Conservation (phyloP, 2,113 vertebrate genomes). For the Lethenteron camtschaticum region DNA sequence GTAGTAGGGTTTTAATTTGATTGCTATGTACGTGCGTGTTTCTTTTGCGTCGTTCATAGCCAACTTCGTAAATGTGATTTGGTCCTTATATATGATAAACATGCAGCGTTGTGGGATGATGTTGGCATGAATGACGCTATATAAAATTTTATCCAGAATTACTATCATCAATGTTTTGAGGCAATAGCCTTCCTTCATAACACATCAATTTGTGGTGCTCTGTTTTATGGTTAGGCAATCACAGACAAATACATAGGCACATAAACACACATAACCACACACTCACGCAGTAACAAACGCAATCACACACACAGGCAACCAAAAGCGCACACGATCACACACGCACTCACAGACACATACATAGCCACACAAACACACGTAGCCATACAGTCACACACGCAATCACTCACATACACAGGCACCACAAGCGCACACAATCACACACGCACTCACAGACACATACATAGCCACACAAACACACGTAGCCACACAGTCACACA, state of each 20-base stretch:
- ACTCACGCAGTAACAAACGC: background rate
- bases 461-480: background rate
- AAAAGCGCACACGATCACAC: background rate
- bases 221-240: background rate
- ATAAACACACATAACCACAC: background rate
- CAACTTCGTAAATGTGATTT: too few relatives aligned
- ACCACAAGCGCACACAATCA: background rate
- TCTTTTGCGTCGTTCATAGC: too few relatives aligned
- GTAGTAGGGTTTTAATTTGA: too few relatives aligned
- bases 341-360: background rate
- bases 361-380: background rate
- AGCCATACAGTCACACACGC: background rate
- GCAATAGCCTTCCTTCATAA: too few relatives aligned
- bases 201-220: background rate
- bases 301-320: background rate
- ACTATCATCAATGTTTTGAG: too few relatives aligned
- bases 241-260: background rate
- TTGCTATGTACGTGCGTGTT: too few relatives aligned
- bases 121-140: too few relatives aligned
- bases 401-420: background rate
- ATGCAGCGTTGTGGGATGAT: too few relatives aligned
- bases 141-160: too few relatives aligned
- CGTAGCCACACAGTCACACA: background rate
- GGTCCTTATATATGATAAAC: too few relatives aligned
- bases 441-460: background rate